Conservation (phyloP, 2,888 invertebrate genomes). For the Tridacna gigas region DNA sequence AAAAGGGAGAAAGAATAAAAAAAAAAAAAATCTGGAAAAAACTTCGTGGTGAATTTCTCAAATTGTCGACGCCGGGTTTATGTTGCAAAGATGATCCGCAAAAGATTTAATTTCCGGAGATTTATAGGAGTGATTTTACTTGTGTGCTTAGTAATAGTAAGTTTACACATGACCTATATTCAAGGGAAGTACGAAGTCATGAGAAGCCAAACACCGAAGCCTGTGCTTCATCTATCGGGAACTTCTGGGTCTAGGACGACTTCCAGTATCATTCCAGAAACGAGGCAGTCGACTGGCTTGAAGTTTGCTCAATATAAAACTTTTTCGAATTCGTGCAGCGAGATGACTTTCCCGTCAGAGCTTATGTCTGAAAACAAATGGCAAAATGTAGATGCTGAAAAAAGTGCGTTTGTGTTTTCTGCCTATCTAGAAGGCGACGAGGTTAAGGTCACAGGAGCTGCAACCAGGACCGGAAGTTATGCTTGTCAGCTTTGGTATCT, state of each 20-base stretch:
- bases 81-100: not conserved
- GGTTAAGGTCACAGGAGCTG: slow-evolving; percentile 6
- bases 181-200: not conserved
- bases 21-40: not conserved
- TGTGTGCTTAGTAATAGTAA: not conserved
- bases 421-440: slow-evolving; percentile 1
- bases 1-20: not conserved
- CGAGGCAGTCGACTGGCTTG: not conserved
- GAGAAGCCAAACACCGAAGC: not conserved
- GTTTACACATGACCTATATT: slow-evolving; percentile 7
- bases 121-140: not conserved
- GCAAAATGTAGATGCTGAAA: not conserved
- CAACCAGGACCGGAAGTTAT: not conserved
- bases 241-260: not conserved
- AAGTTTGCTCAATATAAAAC: not conserved
- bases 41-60: not conserved
- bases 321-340: not conserved
- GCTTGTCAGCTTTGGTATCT: slow-evolving; percentile 4
- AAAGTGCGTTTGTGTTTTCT: slow-evolving; percentile 1
- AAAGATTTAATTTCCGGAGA: not conserved
- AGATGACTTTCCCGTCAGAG: not conserved
- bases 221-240: not conserved
- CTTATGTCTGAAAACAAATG: not conserved
- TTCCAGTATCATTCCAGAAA: too few species aligned
- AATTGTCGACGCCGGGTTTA: too few species aligned